Base-by-base conservation (phyloP, 2,113 vertebrate species). In the Microcebus lehilahytsara region DNA sequence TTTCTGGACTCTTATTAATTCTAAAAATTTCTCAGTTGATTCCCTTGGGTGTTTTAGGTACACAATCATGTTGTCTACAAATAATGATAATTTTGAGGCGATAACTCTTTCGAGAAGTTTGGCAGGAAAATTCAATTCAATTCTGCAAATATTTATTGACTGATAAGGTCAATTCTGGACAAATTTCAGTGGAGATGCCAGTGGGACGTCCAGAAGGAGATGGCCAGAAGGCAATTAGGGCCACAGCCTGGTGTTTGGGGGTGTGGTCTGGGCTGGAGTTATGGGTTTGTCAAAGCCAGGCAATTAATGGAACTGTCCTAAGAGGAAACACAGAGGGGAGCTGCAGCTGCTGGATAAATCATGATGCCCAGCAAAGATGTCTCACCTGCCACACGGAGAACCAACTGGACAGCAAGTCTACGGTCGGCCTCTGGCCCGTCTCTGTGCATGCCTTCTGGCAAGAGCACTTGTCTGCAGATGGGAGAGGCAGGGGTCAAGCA, bases 121-220 rank as follows among this genome's bases (percentile, higher is more conserved):
- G 96, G 96, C 96, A 97, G 96, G 96, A 97, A 97, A 96, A 96
- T 96, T 88, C 96, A 96, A 97, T 97, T 96, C 79, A 87, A 97
- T 96, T 95, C 97, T 92, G 90, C 91, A 98, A 97, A 96, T 97
- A 97, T 97, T 97, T 97, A 95, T 97, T 96, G 96, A 96, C 96
- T 93, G 87, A 95, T 97, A 96, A 96, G 96, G 96, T 97, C 95
- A 97, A 69, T 97, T 96, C 90, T 80, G 84, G 80, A 96, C 90
- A 93, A 95, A 97, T 97, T 95, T 92, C 78, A 93, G 85, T 86
- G 94, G 84, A 96, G 96, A 90, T 78, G 88, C 94, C 94, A 93
- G 92, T 88, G 96, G 96, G 97, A 90, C 53, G 79, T 56, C 60
- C 86, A 91, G 85, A 83, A 5, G 0, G 74, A 96, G 96, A 92